A percentile compares a stretch with the other conserved stretches of the same genome.
phyloP scores from a whole-genome alignment of 2,797 vertebrate genomes.

The Naso thynnoides region DNA sequence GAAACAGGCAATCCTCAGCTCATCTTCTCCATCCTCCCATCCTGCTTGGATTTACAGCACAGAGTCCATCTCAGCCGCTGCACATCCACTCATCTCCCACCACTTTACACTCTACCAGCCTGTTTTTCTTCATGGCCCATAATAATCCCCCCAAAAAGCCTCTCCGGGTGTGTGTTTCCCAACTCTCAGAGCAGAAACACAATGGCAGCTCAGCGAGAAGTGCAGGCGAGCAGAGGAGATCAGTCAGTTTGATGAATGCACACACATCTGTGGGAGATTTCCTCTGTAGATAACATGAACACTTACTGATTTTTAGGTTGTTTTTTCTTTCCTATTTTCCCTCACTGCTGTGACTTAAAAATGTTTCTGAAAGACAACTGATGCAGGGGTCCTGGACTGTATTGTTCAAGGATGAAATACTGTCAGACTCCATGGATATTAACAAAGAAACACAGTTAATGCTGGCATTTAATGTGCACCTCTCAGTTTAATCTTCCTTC shows the following conservation, averaged over 20 bases:
- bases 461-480: neutral
- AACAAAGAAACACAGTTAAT: neutral
- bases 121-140: constrained; percentile 44
- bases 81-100: constrained; percentile 52
- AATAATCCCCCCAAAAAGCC: constrained; percentile 68
- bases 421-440: neutral
- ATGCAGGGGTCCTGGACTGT: neutral
- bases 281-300: constrained; percentile 63
- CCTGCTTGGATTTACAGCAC: constrained; percentile 62
- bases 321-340: neutral
- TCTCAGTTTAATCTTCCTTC: neutral
- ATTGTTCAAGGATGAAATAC: constrained; percentile 13
- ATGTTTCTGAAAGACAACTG: constrained; percentile 13
- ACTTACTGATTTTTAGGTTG: constrained; percentile 42
- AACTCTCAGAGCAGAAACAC: constrained; percentile 48
- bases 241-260: constrained; percentile 65
- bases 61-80: constrained; percentile 35
- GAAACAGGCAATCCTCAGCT: constrained; percentile 45
- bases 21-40: constrained; percentile 66
- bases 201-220: constrained; percentile 49
- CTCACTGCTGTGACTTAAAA: constrained; percentile 7
- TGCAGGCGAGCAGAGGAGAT: constrained; percentile 39
- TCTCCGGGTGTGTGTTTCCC: constrained; percentile 34
- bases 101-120: constrained; percentile 55
- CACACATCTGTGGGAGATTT: constrained; percentile 65